phyloP scores from a whole-genome alignment of 2,888 invertebrate genomes.

The Leptarthrus brevirostris region DNA sequence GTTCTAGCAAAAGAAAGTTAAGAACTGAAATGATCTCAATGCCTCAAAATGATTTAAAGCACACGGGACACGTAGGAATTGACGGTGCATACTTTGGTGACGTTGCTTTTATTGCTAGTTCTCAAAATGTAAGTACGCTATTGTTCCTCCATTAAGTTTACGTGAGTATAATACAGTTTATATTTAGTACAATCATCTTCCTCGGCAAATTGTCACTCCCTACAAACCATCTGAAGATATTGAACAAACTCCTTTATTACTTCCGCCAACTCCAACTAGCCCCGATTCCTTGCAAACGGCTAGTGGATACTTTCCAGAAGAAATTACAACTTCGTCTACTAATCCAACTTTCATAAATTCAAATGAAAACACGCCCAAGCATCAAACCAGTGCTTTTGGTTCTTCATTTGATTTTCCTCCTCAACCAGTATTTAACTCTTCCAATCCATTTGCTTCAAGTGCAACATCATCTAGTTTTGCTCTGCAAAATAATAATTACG shows the following conservation, averaged over 20 bases:
- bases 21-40: constrained; percentile 95
- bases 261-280: constrained; percentile 68
- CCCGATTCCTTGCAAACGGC: constrained; percentile 67
- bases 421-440: constrained; percentile 56
- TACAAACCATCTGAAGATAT: constrained; percentile 89
- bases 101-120: constrained; percentile 73
- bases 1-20: constrained; percentile 75
- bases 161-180: neutral
- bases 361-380: constrained; percentile 66
- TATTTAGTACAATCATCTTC: constrained; percentile 78
- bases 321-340: constrained; percentile 61
- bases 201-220: constrained; percentile 88
- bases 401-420: constrained; percentile 64
- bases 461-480: constrained; percentile 56
- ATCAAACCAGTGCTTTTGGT: constrained; percentile 59
- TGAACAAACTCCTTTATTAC: constrained; percentile 75
- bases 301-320: constrained; percentile 66
- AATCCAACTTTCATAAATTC: constrained; percentile 66
- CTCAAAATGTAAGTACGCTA: constrained; percentile 63
- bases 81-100: constrained; percentile 98
- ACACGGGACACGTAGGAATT: constrained; percentile 94
- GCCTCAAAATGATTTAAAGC: constrained; percentile 96
- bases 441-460: constrained; percentile 64
- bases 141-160: no score
- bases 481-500: constrained; percentile 65